Conservation (phyloP, 2,888 invertebrate species). For the Synanthedon andrenaeformis region DNA sequence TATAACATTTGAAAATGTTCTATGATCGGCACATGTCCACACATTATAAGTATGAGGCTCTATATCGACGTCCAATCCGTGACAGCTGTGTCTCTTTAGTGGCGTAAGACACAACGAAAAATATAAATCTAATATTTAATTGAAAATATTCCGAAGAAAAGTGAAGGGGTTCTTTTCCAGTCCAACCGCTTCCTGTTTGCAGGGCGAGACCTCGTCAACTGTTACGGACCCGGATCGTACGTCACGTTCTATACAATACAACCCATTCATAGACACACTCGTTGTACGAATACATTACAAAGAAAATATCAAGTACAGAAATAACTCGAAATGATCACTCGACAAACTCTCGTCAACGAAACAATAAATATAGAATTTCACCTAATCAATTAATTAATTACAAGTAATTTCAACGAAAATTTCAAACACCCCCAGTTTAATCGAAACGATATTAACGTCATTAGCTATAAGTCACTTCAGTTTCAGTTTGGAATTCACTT, state of each 20-base stretch:
- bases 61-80: slow-evolving; percentile 20
- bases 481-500: slow-evolving; percentile 64
- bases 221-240: no score
- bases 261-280: slow-evolving; percentile 40
- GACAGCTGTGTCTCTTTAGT: slow-evolving; percentile 18
- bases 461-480: slow-evolving; percentile 60
- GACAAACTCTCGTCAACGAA: slow-evolving; percentile 47
- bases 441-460: slow-evolving; percentile 58
- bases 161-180: neutral
- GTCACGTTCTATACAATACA: no score
- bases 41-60: slow-evolving; percentile 27
- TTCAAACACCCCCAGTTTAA: slow-evolving; percentile 60
- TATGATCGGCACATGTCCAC: slow-evolving; percentile 49
- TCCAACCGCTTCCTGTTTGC: no score
- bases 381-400: slow-evolving; percentile 59
- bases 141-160: neutral
- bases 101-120: neutral
- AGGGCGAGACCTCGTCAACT: no score
- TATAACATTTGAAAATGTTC: neutral
- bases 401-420: slow-evolving; percentile 70
- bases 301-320: slow-evolving; percentile 67
- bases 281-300: slow-evolving; percentile 44
- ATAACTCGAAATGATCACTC: slow-evolving; percentile 65
- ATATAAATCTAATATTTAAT: slow-evolving; percentile 1
- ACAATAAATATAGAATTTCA: slow-evolving; percentile 66